Conservation (phyloP, 2,797 vertebrate genomes). For the Chloroceryle amazona region DNA sequence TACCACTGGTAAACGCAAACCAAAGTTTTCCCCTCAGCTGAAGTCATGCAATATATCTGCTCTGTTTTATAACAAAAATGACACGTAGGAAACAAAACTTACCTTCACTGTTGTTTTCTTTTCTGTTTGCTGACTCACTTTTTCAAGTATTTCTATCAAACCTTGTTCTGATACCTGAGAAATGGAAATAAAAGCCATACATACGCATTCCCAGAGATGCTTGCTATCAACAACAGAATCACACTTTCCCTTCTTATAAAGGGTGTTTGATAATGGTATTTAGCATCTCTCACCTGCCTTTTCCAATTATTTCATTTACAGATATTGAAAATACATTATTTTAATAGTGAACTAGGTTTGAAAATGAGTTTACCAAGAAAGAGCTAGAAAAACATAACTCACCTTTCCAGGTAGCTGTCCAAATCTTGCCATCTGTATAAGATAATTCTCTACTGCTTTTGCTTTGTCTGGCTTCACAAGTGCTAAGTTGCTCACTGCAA, state of each 20-base stretch:
- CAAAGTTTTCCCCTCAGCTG: neutral
- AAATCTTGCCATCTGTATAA: slow-evolving; percentile 95
- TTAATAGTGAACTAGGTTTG: neutral
- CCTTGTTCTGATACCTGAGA: slow-evolving; percentile 93
- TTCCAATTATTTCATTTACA: neutral
- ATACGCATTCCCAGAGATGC: neutral
- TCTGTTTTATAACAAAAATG: neutral
- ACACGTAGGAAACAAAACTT: slow-evolving; percentile 34
- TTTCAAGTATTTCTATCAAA: slow-evolving; percentile 98
- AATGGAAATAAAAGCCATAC: neutral
- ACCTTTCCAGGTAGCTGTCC: slow-evolving; percentile 95
- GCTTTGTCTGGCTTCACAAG: slow-evolving; percentile 98
- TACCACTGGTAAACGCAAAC: neutral
- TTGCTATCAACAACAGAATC: neutral
- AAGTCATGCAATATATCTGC: neutral
- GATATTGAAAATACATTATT: neutral
- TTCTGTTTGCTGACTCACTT: slow-evolving; percentile 97
- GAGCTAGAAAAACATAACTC: neutral
- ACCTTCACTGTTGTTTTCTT: slow-evolving; percentile 97
- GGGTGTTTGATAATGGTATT: neutral
- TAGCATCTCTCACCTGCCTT: neutral
- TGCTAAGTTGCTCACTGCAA: slow-evolving; percentile 95
- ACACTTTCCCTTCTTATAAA: neutral
- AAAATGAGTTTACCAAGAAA: neutral
- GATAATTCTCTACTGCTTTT: slow-evolving; percentile 96